Percentiles rank a stretch among this genome's conserved stretches.
phyloP scores from a whole-genome alignment of 2,888 invertebrate species.

The Mythimna pallens region DNA sequence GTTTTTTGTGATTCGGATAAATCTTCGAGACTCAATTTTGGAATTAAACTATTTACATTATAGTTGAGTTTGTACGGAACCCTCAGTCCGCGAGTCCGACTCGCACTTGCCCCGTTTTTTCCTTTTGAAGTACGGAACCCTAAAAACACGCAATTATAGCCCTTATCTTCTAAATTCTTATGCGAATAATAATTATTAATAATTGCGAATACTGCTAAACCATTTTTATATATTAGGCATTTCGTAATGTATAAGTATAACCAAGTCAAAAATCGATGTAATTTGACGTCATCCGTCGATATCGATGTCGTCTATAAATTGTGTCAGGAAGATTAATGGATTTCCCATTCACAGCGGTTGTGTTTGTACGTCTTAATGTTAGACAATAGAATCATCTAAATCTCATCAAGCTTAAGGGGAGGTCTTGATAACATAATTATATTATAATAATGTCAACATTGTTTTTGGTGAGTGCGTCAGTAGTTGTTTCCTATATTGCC shows the following conservation, averaged over 20 bases:
- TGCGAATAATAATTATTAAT: too few species aligned
- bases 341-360: constrained; percentile 41
- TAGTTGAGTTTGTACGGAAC: too few species aligned
- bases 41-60: too few species aligned
- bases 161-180: background rate
- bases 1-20: too few species aligned
- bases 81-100: too few species aligned
- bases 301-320: constrained; percentile 60
- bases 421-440: background rate
- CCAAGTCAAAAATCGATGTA: constrained; percentile 27
- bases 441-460: too few species aligned
- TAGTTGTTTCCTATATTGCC: too few species aligned
- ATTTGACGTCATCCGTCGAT: constrained; percentile 55
- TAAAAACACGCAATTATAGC: background rate
- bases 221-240: too few species aligned
- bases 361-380: constrained; percentile 50
- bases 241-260: constrained; percentile 35
- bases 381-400: constrained; percentile 61
- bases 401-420: constrained; percentile 61
- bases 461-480: too few species aligned
- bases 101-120: too few species aligned
- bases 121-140: too few species aligned
- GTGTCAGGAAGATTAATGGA: constrained; percentile 58
- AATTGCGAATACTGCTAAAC: constrained; percentile 3
- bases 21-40: too few species aligned